Evolutionary conservation across 2,888 invertebrate genomes (phyloP), one percentile per base, ranked within the genome.

Genomic region (Chaetogeoica ovagalla): DNA sequence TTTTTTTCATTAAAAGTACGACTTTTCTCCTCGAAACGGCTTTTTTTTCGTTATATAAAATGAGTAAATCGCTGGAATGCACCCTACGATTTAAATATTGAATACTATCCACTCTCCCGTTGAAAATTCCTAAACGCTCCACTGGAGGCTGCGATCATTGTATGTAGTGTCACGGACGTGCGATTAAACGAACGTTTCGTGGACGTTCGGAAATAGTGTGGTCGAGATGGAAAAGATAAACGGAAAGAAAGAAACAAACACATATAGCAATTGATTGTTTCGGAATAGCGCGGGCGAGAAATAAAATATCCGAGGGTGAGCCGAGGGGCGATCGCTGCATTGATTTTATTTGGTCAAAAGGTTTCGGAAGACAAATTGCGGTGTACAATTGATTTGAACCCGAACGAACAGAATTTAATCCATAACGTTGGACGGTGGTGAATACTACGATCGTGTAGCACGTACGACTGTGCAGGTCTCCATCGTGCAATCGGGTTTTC

Each of bases 341-440:
- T 63, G 37, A 39, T 63, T 63, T 63, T 63, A 39, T 63, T 63
- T 23, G 39, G 63, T 39, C 63, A 39, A 39, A 63, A 63, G 63
- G 63, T 63, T 19, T 19, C 39, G 63, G 63, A 63, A 63, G 63
- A 63, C 63, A 63, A 63, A 63, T 63, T n/a, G 19, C 39, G 37
- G 19, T n/a, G 37, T 60, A 60, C 13, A 21, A 60, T 30, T 30
- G 23, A 60, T 23, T 30, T 4, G 11, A 60, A 55, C 19, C 19
- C 15, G 11, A 60, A 9, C 13, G 60, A 59, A 59, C 21, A 59
- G 59, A 59, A 59, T 59, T 59, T 21, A 21, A 59, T 23, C 60
- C 3, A 19, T 55, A 55, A 1, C 55, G 19, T 19, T 5, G 55
- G 17, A 55, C 0, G 17, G 7, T 17, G n/a, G n/a, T n/a, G n/a